Evolutionary conservation across 1,140 invertebrate species (phyloP).

Genomic region (Apocrypta bakeri): DNA sequence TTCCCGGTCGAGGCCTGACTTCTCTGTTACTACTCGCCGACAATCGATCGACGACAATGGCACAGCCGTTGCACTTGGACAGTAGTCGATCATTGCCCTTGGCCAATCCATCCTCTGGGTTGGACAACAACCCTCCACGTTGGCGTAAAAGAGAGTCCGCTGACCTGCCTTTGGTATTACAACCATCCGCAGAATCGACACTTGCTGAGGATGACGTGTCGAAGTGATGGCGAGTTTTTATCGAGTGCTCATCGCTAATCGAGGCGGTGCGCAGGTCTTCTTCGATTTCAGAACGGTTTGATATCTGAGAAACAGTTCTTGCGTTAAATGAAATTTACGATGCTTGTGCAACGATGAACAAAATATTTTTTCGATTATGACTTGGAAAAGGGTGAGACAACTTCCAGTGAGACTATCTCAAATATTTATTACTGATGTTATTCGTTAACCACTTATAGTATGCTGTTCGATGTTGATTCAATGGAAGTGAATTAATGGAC

Average conservation of each 20-base stretch:
- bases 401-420: no score
- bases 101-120: background rate
- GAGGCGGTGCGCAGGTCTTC: background rate
- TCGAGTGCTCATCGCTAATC: background rate
- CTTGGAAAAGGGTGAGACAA: no score
- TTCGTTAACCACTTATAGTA: no score
- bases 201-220: background rate
- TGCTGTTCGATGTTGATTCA: no score
- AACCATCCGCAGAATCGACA: background rate
- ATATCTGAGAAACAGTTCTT: background rate
- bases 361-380: no score
- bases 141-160: slow-evolving; percentile 3
- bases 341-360: no score
- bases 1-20: background rate
- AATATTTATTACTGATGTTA: no score
- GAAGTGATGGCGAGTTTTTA: background rate
- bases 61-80: slow-evolving; percentile 5
- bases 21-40: background rate
- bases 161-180: background rate
- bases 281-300: background rate
- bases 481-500: no score
- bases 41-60: background rate
- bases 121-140: background rate
- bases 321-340: no score
- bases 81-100: slow-evolving; percentile 3